phyloP scores from a whole-genome alignment of 2,113 vertebrate species.

The Symphodus melops region DNA sequence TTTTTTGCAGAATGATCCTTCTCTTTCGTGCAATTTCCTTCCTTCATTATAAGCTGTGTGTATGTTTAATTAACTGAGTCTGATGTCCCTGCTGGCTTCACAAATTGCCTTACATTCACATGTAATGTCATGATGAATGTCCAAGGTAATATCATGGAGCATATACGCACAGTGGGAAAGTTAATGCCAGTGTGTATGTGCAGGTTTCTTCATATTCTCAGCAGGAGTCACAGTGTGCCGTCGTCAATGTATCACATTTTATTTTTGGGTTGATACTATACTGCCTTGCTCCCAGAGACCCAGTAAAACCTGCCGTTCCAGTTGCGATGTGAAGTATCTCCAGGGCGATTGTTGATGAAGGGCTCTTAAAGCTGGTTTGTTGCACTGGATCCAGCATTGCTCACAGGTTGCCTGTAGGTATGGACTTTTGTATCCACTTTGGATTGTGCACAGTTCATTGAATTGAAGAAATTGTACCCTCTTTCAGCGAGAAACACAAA shows the following conservation, averaged over 20 bases:
- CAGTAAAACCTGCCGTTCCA: conserved; percentile 29
- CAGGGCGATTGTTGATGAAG: conserved; percentile 64
- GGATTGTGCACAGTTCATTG: conserved; percentile 48
- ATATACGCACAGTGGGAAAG: neutral
- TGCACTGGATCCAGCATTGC: conserved; percentile 44
- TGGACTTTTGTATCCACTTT: conserved; percentile 58
- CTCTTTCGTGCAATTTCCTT: neutral
- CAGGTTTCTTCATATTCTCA: neutral
- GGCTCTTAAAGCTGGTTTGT: conserved; percentile 44
- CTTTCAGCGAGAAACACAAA: conserved; percentile 26
- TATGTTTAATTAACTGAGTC: conserved; percentile 28
- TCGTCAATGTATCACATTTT: conserved; percentile 7
- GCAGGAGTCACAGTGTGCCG: neutral
- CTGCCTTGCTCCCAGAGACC: conserved; percentile 21
- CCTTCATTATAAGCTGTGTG: conserved; percentile 24
- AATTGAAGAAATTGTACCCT: conserved; percentile 34
- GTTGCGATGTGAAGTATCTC: conserved; percentile 47
- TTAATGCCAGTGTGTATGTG: neutral
- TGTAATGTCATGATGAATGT: neutral
- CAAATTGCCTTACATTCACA: neutral
- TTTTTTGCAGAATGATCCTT: conserved; percentile 21
- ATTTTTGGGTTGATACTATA: conserved; percentile 25
- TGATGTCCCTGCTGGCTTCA: conserved; percentile 9
- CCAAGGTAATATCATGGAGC: neutral
- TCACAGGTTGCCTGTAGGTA: conserved; percentile 63